A percentile compares a stretch with the other conserved stretches of the same genome.
Evolutionary conservation across 1,140 invertebrate species (phyloP).

Genomic region (Palaemon carinicauda): DNA sequence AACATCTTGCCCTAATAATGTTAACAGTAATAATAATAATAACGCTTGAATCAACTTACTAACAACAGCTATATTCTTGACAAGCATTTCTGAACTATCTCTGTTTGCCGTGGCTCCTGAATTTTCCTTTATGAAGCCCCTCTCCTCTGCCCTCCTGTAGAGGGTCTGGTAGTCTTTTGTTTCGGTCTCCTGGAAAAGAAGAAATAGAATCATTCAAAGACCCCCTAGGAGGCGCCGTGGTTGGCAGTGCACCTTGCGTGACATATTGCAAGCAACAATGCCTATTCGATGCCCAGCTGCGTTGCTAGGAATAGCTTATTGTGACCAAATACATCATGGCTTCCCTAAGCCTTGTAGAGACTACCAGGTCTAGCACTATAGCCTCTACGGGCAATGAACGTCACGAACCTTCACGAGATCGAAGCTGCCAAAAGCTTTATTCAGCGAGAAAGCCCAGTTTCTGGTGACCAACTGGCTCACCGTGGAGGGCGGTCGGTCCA

Average conservation of each 20-base stretch:
- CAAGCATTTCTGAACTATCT: not conserved
- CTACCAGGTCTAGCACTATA: too few species aligned
- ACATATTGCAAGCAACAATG: too few species aligned
- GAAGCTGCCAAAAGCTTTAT: conserved; percentile 15
- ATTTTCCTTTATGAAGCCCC: conserved; percentile 19
- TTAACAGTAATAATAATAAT: too few species aligned
- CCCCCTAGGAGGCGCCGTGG: too few species aligned
- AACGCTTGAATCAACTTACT: not conserved
- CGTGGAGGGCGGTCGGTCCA: not conserved
- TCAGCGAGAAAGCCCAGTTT: conserved; percentile 14
- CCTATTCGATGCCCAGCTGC: too few species aligned
- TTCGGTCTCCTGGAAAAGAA: not conserved
- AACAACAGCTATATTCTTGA: conserved; percentile 17
- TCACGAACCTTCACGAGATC: conserved; percentile 21
- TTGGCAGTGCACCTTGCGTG: too few species aligned
- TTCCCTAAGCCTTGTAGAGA: too few species aligned
- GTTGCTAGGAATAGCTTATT: too few species aligned
- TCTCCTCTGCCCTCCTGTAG: conserved; percentile 1
- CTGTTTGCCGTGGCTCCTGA: not conserved
- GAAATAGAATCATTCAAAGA: too few species aligned
- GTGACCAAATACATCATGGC: too few species aligned
- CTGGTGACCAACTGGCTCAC: conserved; percentile 29
- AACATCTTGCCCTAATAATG: too few species aligned
- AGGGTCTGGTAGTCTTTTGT: conserved; percentile 32
- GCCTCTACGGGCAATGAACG: too few species aligned